A percentile compares a stretch with the other conserved stretches of the same genome.
These are phyloP conservation scores for Eidolon dupreanum DNA, from an alignment of 2,797 vertebrate genomes.

Conservation along the genomic window DNA sequence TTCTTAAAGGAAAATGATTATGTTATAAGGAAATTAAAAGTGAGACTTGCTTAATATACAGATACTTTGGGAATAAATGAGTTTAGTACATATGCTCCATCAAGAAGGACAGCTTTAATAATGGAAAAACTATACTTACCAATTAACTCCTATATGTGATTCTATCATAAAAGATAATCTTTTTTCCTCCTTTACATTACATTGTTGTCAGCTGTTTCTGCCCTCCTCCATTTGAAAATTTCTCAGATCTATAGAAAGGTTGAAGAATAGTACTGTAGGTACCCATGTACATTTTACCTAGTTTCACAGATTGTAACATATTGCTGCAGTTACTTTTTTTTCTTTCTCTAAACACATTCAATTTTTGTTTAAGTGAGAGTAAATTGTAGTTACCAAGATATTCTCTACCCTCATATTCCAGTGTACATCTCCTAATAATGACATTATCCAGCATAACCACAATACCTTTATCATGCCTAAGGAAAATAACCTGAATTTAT, in stretches of 20 bases:
- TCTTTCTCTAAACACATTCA: neutral
- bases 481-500: neutral
- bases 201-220: neutral
- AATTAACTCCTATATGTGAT: neutral
- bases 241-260: neutral
- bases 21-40: conserved; percentile 39
- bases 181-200: neutral
- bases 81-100: neutral
- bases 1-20: conserved; percentile 38
- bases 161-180: conserved; percentile 1
- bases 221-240: neutral
- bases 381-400: neutral
- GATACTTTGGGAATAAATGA: conserved; percentile 21
- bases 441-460: neutral
- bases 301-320: neutral
- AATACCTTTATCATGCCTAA: neutral
- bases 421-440: neutral
- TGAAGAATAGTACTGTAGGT: neutral
- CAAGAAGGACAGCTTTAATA: neutral
- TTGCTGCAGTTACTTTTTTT: neutral
- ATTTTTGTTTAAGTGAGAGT: conserved; percentile 2
- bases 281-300: neutral
- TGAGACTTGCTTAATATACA: conserved; percentile 18
- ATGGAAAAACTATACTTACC: neutral
- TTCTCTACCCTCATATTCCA: neutral